Base-by-base conservation (phyloP, 2,797 vertebrate genomes). In the Arvicola amphibius region DNA sequence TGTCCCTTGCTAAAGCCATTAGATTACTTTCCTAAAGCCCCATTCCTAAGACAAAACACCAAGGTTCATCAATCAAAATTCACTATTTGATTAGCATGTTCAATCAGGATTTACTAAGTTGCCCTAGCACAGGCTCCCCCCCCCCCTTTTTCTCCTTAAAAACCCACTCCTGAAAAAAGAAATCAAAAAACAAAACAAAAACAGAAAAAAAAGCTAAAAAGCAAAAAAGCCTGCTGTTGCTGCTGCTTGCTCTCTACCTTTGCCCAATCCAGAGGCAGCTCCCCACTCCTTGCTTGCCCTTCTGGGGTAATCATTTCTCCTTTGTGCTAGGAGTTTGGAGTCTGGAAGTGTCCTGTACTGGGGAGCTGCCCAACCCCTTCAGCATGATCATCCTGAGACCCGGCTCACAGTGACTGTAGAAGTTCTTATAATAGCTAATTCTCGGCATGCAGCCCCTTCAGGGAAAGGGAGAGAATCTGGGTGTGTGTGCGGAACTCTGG, bases 391-490 rank as follows among this genome's bases (percentile, higher is more conserved):
- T 73, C 71, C 17, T 2, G 16, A 59, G 27, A 27, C 65, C 53
- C 32, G 1, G 43, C 7, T 25, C 37, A 48, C 32, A 13, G 40
- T 0, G 0, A 43, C 0, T 1, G 37, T 3, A 25, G 34, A 43
- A 46, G 16, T 46, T 74, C 71, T 61, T 34, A 46, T 6, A 16
- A 12, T 1, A 4, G 23, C 56, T 25, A 13, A 51, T 32, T 51
- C 61, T 67, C 34, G 1, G 40, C 40, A 21, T 16, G 9, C 51
- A 7, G 65, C 32, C 90, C 48, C 65, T 21, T 34, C 27, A 12
- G 1, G 40, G 32, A 14, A 46, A 34, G 21, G 21, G n/a, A 19
- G 29, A 43, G 37, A 21, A 21, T 25, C 27, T 3, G 21, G 78
- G 2, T 34, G 19, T 32, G 1, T 40, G 19, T 32, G 17, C 37